Base-by-base conservation (phyloP, 2,113 vertebrate species). In the Parus major region DNA sequence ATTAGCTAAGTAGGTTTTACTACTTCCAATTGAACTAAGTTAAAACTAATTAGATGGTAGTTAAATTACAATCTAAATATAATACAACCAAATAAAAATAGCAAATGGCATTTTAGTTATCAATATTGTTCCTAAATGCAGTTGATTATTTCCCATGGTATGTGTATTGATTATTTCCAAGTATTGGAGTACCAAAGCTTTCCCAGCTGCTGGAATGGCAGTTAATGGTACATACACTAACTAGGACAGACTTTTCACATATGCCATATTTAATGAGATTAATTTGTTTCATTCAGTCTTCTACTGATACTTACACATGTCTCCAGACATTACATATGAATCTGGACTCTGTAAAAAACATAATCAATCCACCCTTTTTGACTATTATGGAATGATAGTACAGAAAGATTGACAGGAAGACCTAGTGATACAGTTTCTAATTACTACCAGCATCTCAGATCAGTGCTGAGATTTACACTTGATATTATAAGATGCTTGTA, bases 61-160 rank as follows among this genome's bases (percentile, higher is more conserved):
- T 98, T 98, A 98, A 98, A 98, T 98, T 98, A 98, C 97, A 98
- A 98, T 97, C 97, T 98, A 99, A 99, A 99, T 98, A 98, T 96
- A 98, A 97, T 97, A 97, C 98, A 98, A 97, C 90, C 94, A 98
- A 98, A 98, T 98, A 98, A 99, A 99, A 99, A 98, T 96, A 98
- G 96, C 95, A 98, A 98, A 98, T 97, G 97, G 97, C 98, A 98
- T 98, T 97, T 94, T 97, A 97, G 98, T 98, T 98, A 99, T 98
- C 97, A 98, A 98, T 98, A 98, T 97, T 97, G 97, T 97, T 98
- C 98, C 98, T 98, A 97, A 91, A 95, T 97, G 98, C 98, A 98
- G 98, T 98, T 98, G 98, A 98, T 98, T 98, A 98, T 98, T 98
- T 98, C 97, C 96, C 96, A 97, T 97, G 69, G 44, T 56, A 72